Evolutionary conservation across 2,113 vertebrate species (phyloP), one percentile per base, ranked within the genome.

Genomic region (Lampris incognitus): DNA sequence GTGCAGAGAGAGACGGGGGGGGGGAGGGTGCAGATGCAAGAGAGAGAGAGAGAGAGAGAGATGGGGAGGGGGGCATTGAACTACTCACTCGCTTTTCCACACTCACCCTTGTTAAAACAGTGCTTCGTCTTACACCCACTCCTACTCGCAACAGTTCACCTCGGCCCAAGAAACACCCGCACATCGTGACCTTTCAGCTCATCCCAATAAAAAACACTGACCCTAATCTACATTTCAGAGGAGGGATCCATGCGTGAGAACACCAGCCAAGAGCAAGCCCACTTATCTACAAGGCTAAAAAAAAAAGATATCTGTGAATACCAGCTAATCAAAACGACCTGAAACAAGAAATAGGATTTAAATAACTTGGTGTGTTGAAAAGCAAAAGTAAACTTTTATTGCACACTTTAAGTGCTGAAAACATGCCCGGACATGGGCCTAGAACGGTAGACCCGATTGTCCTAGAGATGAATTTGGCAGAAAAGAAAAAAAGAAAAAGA

Each of bases 121-220:
- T 66, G 71, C 49, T 66, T 76, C 9, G 4, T 50, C 56, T 82
- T 65, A 72, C 74, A 2, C 81, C 90, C 80, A 91, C 89, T 85
- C 67, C 39, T 63, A 68, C 41, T 61, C 66, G 79, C 48, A 51
- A 74, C 40, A 88, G 78, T 65, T 81, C 72, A 61, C 71, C 69
- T 82, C 58, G 8, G 40, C 52, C 63, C 7, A 49, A 83, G 66
- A 72, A 81, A 84, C 87, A 36, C 84, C 87, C 84, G 90, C 88
- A 65, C n/a, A 82, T 52, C 39, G 36, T 42, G 74, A 78, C 78
- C 81, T 61, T 55, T 60, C 2, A 11, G 46, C 52, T 63, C 48
- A 42, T 11, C 50, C 76, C 68, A 82, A 77, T 74, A 63, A 78
- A 63, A 78, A 76, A 56, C 41, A 13, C 6, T 55, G 61, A 68